Evolutionary conservation across 2,113 vertebrate genomes (phyloP), one percentile per base, ranked within the genome.

Genomic region (Oxyura jamaicensis): DNA sequence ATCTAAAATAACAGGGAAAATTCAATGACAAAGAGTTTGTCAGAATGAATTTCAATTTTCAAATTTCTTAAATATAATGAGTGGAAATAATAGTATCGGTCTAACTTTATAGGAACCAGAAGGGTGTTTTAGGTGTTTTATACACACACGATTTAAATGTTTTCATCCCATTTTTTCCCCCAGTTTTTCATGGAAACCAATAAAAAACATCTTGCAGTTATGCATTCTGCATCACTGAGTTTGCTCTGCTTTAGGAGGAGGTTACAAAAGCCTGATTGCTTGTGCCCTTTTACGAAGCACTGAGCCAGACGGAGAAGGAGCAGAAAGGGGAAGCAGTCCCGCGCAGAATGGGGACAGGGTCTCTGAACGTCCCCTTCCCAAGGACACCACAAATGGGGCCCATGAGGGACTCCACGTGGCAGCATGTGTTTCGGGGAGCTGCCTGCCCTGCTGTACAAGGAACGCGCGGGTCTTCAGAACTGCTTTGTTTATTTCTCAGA

Each of bases 331-430:
- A 20, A 48, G 20, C 46, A 21, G 46, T 21, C 46, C 46, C 46
- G 21, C 5, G 4, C 20, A 21, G 46, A 48, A 21, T 48, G 46
- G 42, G 42, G 42, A 44, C 15, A 44, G 42, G 42, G 42, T 44
- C 46, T 48, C 46, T 21, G 46, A 48, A 48, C 10, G 20, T 48
- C 20, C 46, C 20, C 46, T 48, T 92, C 48, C 31, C 6, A 0
- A 50, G 3, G 39, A 56, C 36, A 41, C 28, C 1, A 2, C 2
- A 14, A 0, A 0, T 41, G 55, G 59, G 48, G 13, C 17, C 17
- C 36, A 4, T 2, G 0, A 31, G 5, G 20, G 46, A 55, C 25
- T 81, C 19, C 0, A 31, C 41, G 31, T 74, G 74, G 41, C 23
- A 56, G 39, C 1, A 7, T 74, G 39, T 16, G 60, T 82, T 22